phyloP scores from a whole-genome alignment of 2,888 invertebrate species.

The Trissolcus brochymenae region DNA sequence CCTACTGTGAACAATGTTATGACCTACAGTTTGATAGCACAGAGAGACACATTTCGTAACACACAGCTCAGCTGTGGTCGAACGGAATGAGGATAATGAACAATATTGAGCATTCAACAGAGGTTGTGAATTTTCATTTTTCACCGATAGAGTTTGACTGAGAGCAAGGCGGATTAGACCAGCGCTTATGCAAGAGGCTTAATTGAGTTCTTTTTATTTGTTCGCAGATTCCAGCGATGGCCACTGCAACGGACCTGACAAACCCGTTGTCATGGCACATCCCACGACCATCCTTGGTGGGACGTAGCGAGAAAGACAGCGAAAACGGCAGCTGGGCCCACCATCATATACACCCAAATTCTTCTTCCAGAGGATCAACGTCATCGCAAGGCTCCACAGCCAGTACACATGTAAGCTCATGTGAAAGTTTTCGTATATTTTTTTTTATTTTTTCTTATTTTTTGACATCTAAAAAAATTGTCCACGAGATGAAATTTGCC shows the following conservation, averaged over 20 bases:
- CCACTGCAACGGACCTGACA: conserved; percentile 62
- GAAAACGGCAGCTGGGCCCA: conserved; percentile 71
- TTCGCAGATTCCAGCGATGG: conserved; percentile 67
- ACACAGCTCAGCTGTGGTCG: conserved; percentile 31
- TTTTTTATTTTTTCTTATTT: too few species aligned
- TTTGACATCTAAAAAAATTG: too few species aligned
- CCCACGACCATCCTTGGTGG: conserved; percentile 86
- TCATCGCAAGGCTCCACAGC: conserved; percentile 83
- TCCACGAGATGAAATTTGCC: too few species aligned
- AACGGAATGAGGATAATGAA: conserved; percentile 42
- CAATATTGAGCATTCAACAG: not conserved
- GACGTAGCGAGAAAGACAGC: conserved; percentile 69
- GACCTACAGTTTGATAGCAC: conserved; percentile 51
- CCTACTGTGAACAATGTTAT: conserved; percentile 47
- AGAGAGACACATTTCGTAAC: conserved; percentile 36
- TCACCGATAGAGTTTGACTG: not conserved
- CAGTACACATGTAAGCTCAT: conserved; percentile 87
- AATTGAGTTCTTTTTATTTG: conserved; percentile 12
- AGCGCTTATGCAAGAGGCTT: not conserved
- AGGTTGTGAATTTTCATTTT: too few species aligned
- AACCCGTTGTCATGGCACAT: conserved; percentile 84
- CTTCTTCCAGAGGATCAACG: conserved; percentile 78
- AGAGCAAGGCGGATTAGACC: not conserved
- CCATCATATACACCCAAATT: conserved; percentile 69
- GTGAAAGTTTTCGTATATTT: too few species aligned